phyloP scores from a whole-genome alignment of 2,888 invertebrate species.

The Mechanitis messenoides region DNA sequence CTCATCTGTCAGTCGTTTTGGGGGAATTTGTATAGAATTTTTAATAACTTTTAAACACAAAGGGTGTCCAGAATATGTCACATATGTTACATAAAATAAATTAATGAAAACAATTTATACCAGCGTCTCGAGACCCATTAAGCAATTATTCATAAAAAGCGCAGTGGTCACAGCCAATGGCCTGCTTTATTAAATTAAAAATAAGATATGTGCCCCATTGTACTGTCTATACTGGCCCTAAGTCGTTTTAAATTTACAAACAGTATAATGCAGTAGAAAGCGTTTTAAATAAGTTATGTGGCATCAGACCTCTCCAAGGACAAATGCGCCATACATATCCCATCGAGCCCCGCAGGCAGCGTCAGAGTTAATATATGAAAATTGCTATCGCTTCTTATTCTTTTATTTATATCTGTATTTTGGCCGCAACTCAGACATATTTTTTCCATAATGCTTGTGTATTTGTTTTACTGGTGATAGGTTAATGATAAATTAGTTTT shows the following conservation, averaged over 20 bases:
- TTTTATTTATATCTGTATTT: slow-evolving; percentile 49
- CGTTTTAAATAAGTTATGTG: slow-evolving; percentile 20
- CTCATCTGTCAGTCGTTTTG: slow-evolving; percentile 16
- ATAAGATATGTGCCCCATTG: background rate
- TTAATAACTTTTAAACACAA: too few relatives aligned
- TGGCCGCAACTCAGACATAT: slow-evolving; percentile 53
- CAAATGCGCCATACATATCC: slow-evolving; percentile 25
- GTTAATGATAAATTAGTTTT: slow-evolving; percentile 13
- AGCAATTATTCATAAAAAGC: too few relatives aligned
- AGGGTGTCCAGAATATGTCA: too few relatives aligned
- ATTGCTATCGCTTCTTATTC: slow-evolving; percentile 40
- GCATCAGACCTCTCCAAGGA: slow-evolving; percentile 24
- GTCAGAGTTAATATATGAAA: slow-evolving; percentile 55
- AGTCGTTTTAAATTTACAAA: slow-evolving; percentile 15
- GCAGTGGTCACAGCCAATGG: too few relatives aligned
- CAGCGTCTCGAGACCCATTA: background rate
- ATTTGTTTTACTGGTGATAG: slow-evolving; percentile 18
- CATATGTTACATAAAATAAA: background rate
- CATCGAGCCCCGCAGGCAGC: slow-evolving; percentile 28
- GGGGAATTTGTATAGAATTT: background rate
- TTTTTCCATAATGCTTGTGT: slow-evolving; percentile 42
- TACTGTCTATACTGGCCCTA: slow-evolving; percentile 12
- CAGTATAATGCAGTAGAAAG: slow-evolving; percentile 23
- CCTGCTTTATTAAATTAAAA: too few relatives aligned
- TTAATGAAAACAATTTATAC: background rate